These are phyloP conservation scores for Colistium nudipinnis DNA, from an alignment of 2,113 vertebrate genomes.

Conservation along the genomic window DNA sequence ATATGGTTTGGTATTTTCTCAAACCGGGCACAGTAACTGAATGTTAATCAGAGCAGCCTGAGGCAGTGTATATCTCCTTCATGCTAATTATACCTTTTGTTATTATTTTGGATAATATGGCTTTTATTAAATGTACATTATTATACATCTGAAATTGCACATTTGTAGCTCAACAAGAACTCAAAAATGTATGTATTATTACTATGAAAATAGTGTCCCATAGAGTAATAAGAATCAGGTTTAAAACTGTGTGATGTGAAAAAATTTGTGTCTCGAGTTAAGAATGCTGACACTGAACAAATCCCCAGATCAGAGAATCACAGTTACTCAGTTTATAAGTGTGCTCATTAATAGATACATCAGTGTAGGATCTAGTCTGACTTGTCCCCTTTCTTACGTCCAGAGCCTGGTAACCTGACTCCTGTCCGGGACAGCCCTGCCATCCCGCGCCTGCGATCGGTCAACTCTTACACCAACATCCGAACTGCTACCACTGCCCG, in stretches of 20 bases:
- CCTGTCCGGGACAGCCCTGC: conserved; percentile 92
- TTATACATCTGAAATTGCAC: not conserved
- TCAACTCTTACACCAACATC: conserved; percentile 99
- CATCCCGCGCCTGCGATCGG: conserved; percentile 91
- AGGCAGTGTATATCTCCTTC: not conserved
- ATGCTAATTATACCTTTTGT: too few relatives aligned
- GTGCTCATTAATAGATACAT: not conserved
- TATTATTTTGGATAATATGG: not conserved
- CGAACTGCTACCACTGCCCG: conserved; percentile 89
- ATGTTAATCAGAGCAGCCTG: not conserved
- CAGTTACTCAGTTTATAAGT: not conserved
- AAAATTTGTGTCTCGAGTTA: not conserved
- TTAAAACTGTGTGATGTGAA: not conserved
- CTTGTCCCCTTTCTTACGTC: not conserved
- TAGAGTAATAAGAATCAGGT: not conserved
- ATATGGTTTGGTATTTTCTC: not conserved
- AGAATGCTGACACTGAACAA: not conserved
- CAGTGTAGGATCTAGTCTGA: not conserved
- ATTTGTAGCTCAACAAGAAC: too few relatives aligned
- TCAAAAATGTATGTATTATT: too few relatives aligned
- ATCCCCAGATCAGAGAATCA: not conserved
- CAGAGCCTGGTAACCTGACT: conserved; percentile 91
- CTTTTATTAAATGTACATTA: not conserved
- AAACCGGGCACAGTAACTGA: too few relatives aligned
- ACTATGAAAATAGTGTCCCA: not conserved